Percentiles rank a stretch among this genome's conserved stretches.
phyloP scores from a whole-genome alignment of 2,888 invertebrate genomes.

The Tetheella fluctuosa region DNA sequence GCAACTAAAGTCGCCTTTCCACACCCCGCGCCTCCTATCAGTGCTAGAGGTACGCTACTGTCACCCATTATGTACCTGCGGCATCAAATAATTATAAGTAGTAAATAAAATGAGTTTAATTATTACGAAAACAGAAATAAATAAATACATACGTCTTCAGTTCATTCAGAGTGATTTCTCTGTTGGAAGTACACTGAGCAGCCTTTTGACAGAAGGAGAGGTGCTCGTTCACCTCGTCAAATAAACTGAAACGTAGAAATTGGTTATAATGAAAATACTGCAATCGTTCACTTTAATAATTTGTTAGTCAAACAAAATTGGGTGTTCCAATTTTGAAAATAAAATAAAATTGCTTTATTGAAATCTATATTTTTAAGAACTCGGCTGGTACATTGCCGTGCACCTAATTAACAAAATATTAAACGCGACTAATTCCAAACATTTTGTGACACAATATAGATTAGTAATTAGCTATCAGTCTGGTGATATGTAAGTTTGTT shows the following conservation, averaged over 20 bases:
- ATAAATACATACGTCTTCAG: slow-evolving; percentile 87
- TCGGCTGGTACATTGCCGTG: no score
- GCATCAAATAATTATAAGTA: slow-evolving; percentile 1
- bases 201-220: slow-evolving; percentile 88
- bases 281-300: not conserved
- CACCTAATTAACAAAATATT: no score
- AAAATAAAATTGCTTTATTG: no score
- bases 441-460: no score
- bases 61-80: slow-evolving; percentile 86
- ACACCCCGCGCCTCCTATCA: slow-evolving; percentile 91
- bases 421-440: no score
- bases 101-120: no score
- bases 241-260: slow-evolving; percentile 66
- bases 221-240: slow-evolving; percentile 89
- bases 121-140: no score
- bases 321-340: no score
- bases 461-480: no score
- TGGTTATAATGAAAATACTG: not conserved
- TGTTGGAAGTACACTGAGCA: slow-evolving; percentile 87
- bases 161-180: slow-evolving; percentile 87
- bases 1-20: slow-evolving; percentile 93
- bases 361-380: no score
- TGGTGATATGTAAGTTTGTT: no score
- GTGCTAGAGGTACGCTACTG: slow-evolving; percentile 86
- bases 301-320: not conserved